phyloP scores from a whole-genome alignment of 2,888 invertebrate genomes.

The Trissonchulus sp. region DNA sequence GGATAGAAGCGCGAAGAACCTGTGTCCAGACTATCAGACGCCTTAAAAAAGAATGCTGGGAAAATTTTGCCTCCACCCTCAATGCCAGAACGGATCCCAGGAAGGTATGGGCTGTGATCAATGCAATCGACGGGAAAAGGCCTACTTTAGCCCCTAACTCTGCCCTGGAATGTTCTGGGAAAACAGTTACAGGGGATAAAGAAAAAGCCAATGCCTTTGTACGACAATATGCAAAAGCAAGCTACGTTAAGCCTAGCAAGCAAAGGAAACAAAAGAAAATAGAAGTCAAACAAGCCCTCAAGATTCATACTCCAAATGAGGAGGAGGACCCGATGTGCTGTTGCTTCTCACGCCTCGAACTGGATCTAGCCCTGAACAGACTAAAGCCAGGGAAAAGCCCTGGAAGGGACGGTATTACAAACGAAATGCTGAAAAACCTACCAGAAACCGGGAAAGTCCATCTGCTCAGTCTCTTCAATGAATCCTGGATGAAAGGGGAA shows the following conservation, averaged over 20 bases:
- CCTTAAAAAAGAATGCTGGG: conserved; percentile 1
- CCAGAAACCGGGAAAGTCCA: background rate
- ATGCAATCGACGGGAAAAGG: background rate
- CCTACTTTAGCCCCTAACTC: background rate
- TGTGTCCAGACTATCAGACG: background rate
- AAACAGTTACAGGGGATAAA: background rate
- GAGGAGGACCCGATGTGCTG: conserved; percentile 2
- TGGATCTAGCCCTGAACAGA: conserved; percentile 17
- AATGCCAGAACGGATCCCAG: conserved; percentile 9
- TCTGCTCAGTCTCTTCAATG: conserved; percentile 2
- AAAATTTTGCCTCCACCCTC: conserved; percentile 5
- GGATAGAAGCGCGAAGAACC: background rate
- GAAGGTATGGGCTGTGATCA: conserved; percentile 4
- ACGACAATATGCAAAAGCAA: conserved; percentile 13
- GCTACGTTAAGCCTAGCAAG: background rate
- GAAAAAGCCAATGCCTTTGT: conserved; percentile 16
- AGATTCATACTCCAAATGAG: background rate
- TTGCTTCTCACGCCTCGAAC: background rate
- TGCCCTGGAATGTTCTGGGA: background rate
- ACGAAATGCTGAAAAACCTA: conserved; percentile 3
- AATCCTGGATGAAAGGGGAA: conserved; percentile 7
- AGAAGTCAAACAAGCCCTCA: background rate
- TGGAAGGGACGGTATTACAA: conserved; percentile 12
- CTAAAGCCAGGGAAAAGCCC: conserved; percentile 8
- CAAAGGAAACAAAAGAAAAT: background rate